A percentile compares a stretch with the other conserved stretches of the same genome.
Conservation (phyloP, 1,140 invertebrate species). For the Mizuhopecten yessoensis region DNA sequence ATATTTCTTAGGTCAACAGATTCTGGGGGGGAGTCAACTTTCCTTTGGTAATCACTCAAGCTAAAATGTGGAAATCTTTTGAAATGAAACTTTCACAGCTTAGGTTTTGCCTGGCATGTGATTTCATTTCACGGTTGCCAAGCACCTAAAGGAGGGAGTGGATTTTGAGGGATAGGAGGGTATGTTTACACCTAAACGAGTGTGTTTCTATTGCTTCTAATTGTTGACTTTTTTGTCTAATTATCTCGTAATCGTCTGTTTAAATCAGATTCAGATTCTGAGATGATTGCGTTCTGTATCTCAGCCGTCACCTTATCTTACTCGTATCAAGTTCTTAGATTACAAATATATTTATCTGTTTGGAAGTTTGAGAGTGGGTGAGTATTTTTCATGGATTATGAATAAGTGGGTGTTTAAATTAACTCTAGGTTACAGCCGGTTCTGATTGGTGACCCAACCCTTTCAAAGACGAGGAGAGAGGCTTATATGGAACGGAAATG, state of each 20-base stretch:
- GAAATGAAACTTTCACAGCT: constrained; percentile 27
- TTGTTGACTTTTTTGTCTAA: neutral
- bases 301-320: neutral
- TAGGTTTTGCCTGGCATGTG: neutral
- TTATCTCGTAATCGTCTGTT: neutral
- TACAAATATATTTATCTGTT: neutral
- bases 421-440: neutral
- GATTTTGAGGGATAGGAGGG: neutral
- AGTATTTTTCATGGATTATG: neutral
- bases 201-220: neutral
- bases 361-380: neutral
- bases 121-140: constrained; percentile 30
- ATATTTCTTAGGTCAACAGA: neutral
- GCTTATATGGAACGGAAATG: too few relatives aligned
- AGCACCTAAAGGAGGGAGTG: neutral
- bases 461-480: too few relatives aligned
- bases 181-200: neutral
- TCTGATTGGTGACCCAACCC: neutral
- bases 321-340: neutral
- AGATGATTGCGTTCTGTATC: neutral
- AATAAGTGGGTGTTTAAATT: neutral
- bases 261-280: neutral
- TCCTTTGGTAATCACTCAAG: neutral
- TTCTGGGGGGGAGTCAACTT: neutral
- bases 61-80: neutral